phyloP scores from a whole-genome alignment of 2,113 vertebrate species.

The Melanotaenia duboulayi region DNA sequence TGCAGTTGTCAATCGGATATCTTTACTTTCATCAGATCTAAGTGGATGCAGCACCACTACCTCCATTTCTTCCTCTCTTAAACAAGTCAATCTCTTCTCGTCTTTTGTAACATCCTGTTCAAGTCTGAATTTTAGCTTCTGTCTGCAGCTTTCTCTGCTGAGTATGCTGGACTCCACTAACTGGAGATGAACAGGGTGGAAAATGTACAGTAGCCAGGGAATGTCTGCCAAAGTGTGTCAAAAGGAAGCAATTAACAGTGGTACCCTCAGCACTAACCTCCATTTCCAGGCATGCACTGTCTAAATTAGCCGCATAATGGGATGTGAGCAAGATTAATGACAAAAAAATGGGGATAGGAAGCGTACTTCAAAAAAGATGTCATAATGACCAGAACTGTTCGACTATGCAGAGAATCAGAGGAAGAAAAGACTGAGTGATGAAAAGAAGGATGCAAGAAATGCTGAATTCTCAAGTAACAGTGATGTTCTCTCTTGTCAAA shows the following conservation, averaged over 20 bases:
- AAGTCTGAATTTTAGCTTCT: not conserved
- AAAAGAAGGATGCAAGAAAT: not conserved
- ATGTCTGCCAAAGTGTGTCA: slow-evolving; percentile 52
- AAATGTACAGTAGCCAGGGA: slow-evolving; percentile 35
- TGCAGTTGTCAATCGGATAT: too few relatives aligned
- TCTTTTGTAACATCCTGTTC: not conserved
- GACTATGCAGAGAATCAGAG: not conserved
- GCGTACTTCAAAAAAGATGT: not conserved
- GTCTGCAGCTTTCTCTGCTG: slow-evolving; percentile 1
- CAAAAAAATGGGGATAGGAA: not conserved
- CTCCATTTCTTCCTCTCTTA: not conserved
- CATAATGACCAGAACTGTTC: not conserved
- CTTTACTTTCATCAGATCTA: not conserved
- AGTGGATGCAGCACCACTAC: not conserved
- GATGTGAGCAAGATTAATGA: slow-evolving; percentile 25
- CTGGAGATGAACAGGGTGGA: not conserved
- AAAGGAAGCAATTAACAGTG: slow-evolving; percentile 56
- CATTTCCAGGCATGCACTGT: slow-evolving; percentile 49
- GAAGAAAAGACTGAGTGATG: not conserved
- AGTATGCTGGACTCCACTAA: not conserved
- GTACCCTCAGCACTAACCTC: slow-evolving; percentile 54
- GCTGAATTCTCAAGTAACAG: slow-evolving; percentile 17
- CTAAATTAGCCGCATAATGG: slow-evolving; percentile 52
- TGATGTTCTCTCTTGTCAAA: not conserved
- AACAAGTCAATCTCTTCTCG: not conserved